A percentile compares a stretch with the other conserved stretches of the same genome.
Evolutionary conservation across 2,113 vertebrate species (phyloP).

Genomic region (Carassius carassius): DNA sequence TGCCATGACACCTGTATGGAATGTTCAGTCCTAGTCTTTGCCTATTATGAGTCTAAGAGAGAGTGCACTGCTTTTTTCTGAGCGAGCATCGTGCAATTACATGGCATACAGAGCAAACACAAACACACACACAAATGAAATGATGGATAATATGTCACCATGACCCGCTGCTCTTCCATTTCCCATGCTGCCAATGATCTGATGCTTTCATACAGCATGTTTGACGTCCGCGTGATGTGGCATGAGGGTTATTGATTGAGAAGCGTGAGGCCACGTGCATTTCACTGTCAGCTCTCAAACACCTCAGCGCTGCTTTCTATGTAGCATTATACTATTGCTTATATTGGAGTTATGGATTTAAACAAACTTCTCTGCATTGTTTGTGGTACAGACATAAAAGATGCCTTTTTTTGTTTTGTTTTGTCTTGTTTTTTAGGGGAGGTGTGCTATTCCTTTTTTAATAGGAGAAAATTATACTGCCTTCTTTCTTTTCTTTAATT

Average conservation of each 20-base stretch:
- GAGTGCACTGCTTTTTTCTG: conserved; percentile 29
- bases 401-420: not conserved
- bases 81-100: not conserved
- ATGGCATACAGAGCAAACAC: conserved; percentile 5
- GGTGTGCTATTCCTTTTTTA: not conserved
- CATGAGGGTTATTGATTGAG: conserved; percentile 9
- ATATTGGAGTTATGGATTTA: not conserved
- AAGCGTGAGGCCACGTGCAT: not conserved
- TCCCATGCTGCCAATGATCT: not conserved
- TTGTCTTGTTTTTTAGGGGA: not conserved
- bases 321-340: not conserved
- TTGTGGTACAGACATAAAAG: not conserved
- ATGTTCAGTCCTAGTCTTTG: conserved; percentile 66
- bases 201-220: not conserved
- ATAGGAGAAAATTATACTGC: too few relatives aligned
- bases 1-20: conserved; percentile 75
- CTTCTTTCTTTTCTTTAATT: not conserved
- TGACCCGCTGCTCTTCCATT: conserved; percentile 22
- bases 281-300: not conserved
- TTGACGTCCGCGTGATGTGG: conserved; percentile 20
- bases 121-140: not conserved
- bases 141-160: not conserved
- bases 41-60: conserved; percentile 52
- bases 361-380: not conserved
- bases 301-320: not conserved